Evolutionary conservation across 2,888 invertebrate genomes (phyloP), one percentile per base, ranked within the genome.

Genomic region (Scaptomyza caliginosa): DNA sequence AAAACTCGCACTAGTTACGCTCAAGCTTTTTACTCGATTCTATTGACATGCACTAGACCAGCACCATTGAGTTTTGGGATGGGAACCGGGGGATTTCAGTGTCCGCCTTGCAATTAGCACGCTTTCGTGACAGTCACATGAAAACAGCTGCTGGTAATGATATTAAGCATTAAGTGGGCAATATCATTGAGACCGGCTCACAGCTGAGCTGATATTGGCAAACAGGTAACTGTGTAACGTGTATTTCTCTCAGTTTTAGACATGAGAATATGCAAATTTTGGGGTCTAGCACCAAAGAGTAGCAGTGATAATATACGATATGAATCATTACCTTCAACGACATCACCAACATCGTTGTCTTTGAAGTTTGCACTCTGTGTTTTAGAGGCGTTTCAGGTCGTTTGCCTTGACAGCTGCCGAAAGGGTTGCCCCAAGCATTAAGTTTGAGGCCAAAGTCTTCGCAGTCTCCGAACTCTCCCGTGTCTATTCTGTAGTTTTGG

Each of bases 241-340:
- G 49, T 57, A 83, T 79, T 69, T 58, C 62, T 38, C 28, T 30
- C 13, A 28, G 43, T 39, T 34, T 42, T 40, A 19, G 42, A 62
- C 64, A 72, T 82, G 70, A 85, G 79, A 85, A 67, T 85, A 85
- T 83, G 85, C 71, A 76, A 81, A 78, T 81, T 77, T 66, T 71
- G 71, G 68, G 77, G 67, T 16, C 69, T 68, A 70, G 63, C 69
- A 70, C 71, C 68, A 51, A 50, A 26, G 26, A 43, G 38, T 38
- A 32, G 1, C n/a, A n/a, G n/a, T n/a, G n/a, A n/a, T n/a, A n/a
- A n/a, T n/a, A n/a, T n/a, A 40, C 32, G 11, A 74, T 71, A 77
- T 86, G 82, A 84, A 64, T 86, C 78, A 86, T 66, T 62, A 65
- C 86, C 80, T 82, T 83, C 86, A 67, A 77, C 83, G 72, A 74